Percentiles rank a stretch among this genome's conserved stretches.
Evolutionary conservation across 2,888 invertebrate species (phyloP).

Genomic region (Hypomecis punctinalis): DNA sequence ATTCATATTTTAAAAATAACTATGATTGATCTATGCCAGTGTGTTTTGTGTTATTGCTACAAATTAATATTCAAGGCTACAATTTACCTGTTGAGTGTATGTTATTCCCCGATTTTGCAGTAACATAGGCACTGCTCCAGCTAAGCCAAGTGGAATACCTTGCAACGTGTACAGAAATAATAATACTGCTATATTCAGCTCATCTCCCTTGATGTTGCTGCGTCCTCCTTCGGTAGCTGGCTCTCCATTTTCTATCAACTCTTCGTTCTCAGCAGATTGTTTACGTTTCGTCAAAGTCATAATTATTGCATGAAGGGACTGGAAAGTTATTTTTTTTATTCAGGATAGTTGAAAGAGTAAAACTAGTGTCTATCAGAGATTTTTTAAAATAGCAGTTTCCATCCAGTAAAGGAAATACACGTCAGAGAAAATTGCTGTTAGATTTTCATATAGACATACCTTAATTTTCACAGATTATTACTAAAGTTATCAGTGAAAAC

Average conservation of each 20-base stretch:
- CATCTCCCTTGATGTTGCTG: conserved; percentile 89
- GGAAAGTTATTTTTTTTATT: conserved; percentile 45
- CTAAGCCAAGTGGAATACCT: conserved; percentile 97
- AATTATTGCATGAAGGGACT: conserved; percentile 67
- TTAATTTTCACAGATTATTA: conserved; percentile 65
- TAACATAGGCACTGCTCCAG: conserved; percentile 97
- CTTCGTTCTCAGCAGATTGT: conserved; percentile 68
- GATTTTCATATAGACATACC: conserved; percentile 54
- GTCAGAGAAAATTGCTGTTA: conserved; percentile 57
- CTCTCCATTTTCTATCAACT: conserved; percentile 77
- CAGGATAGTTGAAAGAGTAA: conserved; percentile 25
- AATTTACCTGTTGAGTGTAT: conserved; percentile 93
- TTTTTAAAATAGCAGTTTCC: too few species aligned
- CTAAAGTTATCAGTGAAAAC: conserved; percentile 35
- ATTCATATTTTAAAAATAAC: conserved; percentile 9
- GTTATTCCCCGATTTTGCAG: conserved; percentile 96
- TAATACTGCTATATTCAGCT: conserved; percentile 92
- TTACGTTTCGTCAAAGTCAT: conserved; percentile 79
- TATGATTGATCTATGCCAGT: conserved; percentile 1
- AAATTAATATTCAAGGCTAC: conserved; percentile 3
- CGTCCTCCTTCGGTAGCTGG: conserved; percentile 51
- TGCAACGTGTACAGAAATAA: conserved; percentile 97
- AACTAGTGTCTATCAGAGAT: too few species aligned
- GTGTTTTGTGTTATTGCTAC: neutral
- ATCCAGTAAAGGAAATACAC: conserved; percentile 64